Base-by-base conservation (phyloP, 2,797 vertebrate species). In the Luscinia megarhynchos region DNA sequence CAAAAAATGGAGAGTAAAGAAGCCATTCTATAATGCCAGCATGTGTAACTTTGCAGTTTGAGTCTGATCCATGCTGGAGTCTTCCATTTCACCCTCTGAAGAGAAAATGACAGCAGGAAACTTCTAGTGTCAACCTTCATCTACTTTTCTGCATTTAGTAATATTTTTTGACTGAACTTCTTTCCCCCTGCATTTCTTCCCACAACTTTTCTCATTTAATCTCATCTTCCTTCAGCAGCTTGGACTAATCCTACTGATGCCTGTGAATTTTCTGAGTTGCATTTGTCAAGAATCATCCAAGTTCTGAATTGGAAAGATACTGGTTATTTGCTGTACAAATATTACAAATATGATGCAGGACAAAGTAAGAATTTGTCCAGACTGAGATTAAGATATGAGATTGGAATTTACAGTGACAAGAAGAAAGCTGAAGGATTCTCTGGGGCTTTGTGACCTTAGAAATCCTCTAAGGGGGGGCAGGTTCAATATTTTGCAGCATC, bases 101-200 rank as follows among this genome's bases (percentile, higher is more conserved):
- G 69, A 94, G 86, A 93, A 94, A 90, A 95, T 91, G 87, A 94
- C 91, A 96, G 89, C 83, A 91, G 84, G 82, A 95, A 97, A 95
- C 88, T 94, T 95, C 67, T 62, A 80, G 17, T 84, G 90, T 93
- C 95, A 95, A 73, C 87, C 40, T 94, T 87, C 93, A 93, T 95
- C 89, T 84, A 70, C 53, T 90, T 69, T 91, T 86, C 82, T 62
- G 34, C 46, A 64, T 92, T 90, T 91, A 80, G 50, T 86, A 94
- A 96, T 89, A 76, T 12, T 67, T 94, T 96, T 92, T 86, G 94
- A 94, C 77, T 81, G 58, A 90, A 92, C 38, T 82, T 88, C 70
- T 97, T 96, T 89, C 67, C 85, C 15, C 13, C 26, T 27, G 11
- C 84, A 69, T 95, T 93, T 86, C 67, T 94, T 92, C 82, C 54